Base-by-base conservation (phyloP, 2,113 vertebrate species). In the Hippocampus comes region DNA sequence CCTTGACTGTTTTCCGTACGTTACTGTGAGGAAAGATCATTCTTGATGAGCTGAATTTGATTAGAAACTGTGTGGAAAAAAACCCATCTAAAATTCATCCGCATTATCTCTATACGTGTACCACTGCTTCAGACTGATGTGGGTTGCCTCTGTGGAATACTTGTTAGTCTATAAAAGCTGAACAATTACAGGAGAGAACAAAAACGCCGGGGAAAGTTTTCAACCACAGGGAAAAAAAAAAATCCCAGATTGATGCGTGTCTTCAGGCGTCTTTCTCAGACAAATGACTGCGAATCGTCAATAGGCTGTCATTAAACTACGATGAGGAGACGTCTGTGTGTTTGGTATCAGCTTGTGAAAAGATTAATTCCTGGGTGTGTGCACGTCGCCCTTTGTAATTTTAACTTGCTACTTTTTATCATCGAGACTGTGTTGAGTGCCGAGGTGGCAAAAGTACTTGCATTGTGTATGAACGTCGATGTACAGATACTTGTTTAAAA, bases 301-400 rank as follows among this genome's bases (percentile, higher is more conserved):
- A 89, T 88, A 86, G 86, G 73, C 88, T 93, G 88, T 93, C 89
- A 94, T 94, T 93, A 93, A 92, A 90, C 86, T 81, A 84, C 79
- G 86, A 90, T 85, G 85, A 84, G 82, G 86, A 84, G 67, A 83
- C 72, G 85, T 84, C 79, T 83, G 77, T 82, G 78, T 78, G 66
- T 78, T 82, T 85, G 89, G 88, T 90, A 84, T 87, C 74, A 78
- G 79, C 84, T 84, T 89, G 86, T 89, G 27, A 20, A 90, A 90
- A 88, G 86, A 90, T 91, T 92, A 85, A 93, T 90, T 91, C 88
- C 73, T 87, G 89, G 90, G 84, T 90, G 81, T 60, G 6, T 30
- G 23, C 10, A 9, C 78, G 70, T 78, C 79, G 83, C 87, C 15
- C 82, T 86, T 87, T 90, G 88, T 88, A 86, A 91, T 91, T 89